Base-by-base conservation (phyloP, 1,140 invertebrate species). In the Lepidurus arcticus region DNA sequence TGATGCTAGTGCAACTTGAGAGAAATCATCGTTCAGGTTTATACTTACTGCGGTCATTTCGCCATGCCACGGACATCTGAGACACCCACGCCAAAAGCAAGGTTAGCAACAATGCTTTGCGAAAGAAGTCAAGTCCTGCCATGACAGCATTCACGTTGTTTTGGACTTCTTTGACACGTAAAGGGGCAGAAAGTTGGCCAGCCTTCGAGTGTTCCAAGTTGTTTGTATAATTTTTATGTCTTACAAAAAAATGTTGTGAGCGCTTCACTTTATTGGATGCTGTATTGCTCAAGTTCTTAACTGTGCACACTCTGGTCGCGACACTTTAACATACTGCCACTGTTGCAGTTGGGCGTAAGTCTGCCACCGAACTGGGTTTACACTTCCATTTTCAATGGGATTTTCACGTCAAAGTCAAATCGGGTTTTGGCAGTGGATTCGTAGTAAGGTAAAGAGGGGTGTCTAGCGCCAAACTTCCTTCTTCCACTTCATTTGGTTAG, bases 301-400 rank as follows among this genome's bases (percentile, higher is more conserved):
- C 21, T 65, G 16, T 65, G 53, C 53, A 65, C 53, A 6, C 53
- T 16, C 53, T 1, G 53, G 21, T 65, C 53, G 53, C 53, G 53
- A 65, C 53, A 65, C 53, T 13, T 3, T 4, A 34, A 13, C 53
- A 65, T 65, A 65, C 53, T 65, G 53, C 21, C 53, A n/a, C 13
- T 34, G 3, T 34, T 34, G 34, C 34, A 34, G 34, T 34, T 24
- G 53, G 16, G 24, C 42, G 16, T 75, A 26, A 42, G 74, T 75
- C 34, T 75, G 24, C 65, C 65, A 65, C 76, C 45, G 44, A 53
- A 76, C 53, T 65, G 53, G 53, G 21, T 65, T 65, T 65, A 65
- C 53, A 76, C 76, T 65, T 76, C 34, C 76, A 76, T 76, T 65
- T 53, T 76, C 76, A 21, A 42, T 44, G 42, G 16, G 21, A 34